Evolutionary conservation across 1,140 invertebrate genomes (phyloP).

Genomic region (Hyles euphorbiae): DNA sequence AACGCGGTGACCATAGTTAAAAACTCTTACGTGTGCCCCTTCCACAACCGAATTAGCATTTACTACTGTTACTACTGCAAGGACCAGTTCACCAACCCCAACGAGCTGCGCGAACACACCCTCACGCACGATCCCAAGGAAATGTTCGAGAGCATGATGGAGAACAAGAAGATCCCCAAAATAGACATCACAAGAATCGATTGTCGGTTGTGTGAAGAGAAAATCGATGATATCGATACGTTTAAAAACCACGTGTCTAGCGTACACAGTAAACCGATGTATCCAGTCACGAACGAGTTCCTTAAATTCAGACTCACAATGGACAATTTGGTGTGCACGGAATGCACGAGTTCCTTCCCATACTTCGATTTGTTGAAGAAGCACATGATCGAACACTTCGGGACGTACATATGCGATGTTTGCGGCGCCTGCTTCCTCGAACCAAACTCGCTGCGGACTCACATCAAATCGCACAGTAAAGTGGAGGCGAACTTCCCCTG

Average conservation of each 20-base stretch:
- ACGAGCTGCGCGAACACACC: conserved; percentile 56
- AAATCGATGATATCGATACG: conserved; percentile 49
- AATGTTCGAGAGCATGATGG: conserved; percentile 47
- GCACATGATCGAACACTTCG: conserved; percentile 63
- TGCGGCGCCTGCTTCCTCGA: conserved; percentile 61
- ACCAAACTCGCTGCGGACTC: conserved; percentile 43
- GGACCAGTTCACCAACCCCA: conserved; percentile 55
- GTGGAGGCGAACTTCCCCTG: conserved; percentile 53
- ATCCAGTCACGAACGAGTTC: conserved; percentile 37
- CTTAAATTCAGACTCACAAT: conserved; percentile 36
- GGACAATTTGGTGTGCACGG: conserved; percentile 33
- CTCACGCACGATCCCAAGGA: conserved; percentile 45
- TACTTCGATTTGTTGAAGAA: conserved; percentile 58
- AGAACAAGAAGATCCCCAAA: conserved; percentile 59
- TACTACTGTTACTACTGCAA: conserved; percentile 64
- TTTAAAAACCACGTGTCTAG: conserved; percentile 46
- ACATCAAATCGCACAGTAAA: conserved; percentile 54
- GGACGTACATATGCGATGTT: conserved; percentile 56
- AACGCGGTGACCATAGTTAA: conserved; percentile 50
- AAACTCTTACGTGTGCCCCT: conserved; percentile 57
- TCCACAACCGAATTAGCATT: conserved; percentile 51
- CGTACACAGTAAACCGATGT: conserved; percentile 29
- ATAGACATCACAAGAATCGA: conserved; percentile 64
- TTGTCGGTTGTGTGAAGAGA: conserved; percentile 48
- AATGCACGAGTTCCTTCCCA: conserved; percentile 39